A percentile compares a stretch with the other conserved stretches of the same genome.
phyloP scores from a whole-genome alignment of 2,113 vertebrate genomes.

The Thamnophis sirtalis region DNA sequence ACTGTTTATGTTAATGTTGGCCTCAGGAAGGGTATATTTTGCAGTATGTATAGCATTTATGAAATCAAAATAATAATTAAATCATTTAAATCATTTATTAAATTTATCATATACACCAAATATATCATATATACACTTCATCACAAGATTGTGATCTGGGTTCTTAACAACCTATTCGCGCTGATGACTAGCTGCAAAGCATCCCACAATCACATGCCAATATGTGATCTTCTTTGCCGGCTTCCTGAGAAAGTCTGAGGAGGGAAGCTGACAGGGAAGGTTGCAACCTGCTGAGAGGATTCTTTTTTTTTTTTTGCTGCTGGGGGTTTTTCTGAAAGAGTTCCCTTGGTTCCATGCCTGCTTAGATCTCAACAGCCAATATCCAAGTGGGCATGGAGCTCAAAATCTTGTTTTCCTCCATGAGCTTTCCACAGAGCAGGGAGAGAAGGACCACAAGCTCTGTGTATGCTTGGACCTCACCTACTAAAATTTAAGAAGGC shows the following conservation, averaged over 20 bases:
- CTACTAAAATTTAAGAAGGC: neutral
- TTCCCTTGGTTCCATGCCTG: neutral
- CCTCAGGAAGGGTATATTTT: neutral
- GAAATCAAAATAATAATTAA: too few relatives aligned
- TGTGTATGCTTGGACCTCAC: neutral
- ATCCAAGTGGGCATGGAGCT: neutral
- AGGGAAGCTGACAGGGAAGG: neutral
- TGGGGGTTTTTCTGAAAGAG: neutral
- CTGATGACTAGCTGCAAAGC: neutral
- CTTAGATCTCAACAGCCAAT: neutral
- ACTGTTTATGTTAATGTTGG: neutral
- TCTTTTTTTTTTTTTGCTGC: neutral
- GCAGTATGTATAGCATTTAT: neutral
- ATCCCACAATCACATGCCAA: neutral
- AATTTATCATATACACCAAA: too few relatives aligned
- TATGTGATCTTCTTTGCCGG: neutral
- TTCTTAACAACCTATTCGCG: neutral
- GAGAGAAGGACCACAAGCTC: neutral
- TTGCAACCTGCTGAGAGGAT: neutral
- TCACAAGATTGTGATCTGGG: neutral
- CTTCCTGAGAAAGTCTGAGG: neutral
- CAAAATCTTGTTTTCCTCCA: neutral
- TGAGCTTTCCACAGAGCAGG: neutral
- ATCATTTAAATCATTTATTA: too few relatives aligned
- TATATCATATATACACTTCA: neutral